Evolutionary conservation across 2,888 invertebrate genomes (phyloP).

Genomic region (Drosophila ochracea): DNA sequence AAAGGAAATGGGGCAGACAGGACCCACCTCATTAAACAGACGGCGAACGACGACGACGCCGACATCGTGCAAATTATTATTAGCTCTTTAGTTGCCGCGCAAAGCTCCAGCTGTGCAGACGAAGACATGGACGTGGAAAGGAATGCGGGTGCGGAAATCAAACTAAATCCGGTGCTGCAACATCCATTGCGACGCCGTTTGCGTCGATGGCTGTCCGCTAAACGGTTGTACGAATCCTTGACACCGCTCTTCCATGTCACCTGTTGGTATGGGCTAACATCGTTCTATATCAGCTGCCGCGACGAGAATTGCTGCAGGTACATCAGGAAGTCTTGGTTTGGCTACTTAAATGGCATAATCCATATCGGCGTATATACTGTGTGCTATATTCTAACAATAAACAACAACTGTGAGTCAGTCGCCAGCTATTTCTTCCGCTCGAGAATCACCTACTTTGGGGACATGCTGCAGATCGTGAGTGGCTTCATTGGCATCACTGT

Average conservation of each 20-base stretch:
- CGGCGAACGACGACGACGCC: not conserved
- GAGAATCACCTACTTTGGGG: slow-evolving; percentile 82
- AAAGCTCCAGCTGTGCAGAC: slow-evolving; percentile 57
- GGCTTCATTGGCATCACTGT: slow-evolving; percentile 83
- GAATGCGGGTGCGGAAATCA: slow-evolving; percentile 39
- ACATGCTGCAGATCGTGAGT: slow-evolving; percentile 82
- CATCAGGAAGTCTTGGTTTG: slow-evolving; percentile 76
- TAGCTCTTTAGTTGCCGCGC: slow-evolving; percentile 64
- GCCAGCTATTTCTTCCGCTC: slow-evolving; percentile 84
- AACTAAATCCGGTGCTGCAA: slow-evolving; percentile 27
- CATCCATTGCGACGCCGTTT: slow-evolving; percentile 52
- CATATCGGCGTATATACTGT: slow-evolving; percentile 72
- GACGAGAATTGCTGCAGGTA: slow-evolving; percentile 55
- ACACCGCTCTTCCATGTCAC: slow-evolving; percentile 80
- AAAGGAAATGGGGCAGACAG: slow-evolving; percentile 19
- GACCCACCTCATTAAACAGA: slow-evolving; percentile 41
- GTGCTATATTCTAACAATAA: slow-evolving; percentile 79
- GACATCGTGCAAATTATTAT: slow-evolving; percentile 55
- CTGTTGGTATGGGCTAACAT: slow-evolving; percentile 81
- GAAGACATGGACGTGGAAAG: slow-evolving; percentile 48
- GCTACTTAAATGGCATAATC: slow-evolving; percentile 77
- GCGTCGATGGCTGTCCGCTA: slow-evolving; percentile 74
- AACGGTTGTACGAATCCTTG: slow-evolving; percentile 80
- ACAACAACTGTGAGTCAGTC: slow-evolving; percentile 82
- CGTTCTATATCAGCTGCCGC: slow-evolving; percentile 73